Conservation (phyloP, 2,797 vertebrate genomes). For the Chromis chromis region DNA sequence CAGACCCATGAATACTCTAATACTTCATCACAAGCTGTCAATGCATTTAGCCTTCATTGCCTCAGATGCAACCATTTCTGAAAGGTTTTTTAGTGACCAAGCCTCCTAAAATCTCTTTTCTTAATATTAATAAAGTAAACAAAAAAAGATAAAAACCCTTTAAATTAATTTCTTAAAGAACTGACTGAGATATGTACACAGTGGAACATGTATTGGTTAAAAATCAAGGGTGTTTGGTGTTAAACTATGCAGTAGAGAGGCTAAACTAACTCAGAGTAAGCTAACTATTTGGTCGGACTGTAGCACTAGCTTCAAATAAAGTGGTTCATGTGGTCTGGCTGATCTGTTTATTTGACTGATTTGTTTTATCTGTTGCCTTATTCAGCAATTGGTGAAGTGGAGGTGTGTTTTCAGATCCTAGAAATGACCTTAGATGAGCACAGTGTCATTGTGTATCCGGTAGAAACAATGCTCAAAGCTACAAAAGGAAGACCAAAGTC, state of each 20-base stretch:
- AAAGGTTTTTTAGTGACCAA: neutral
- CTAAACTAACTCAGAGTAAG: too few species aligned
- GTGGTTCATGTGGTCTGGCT: neutral
- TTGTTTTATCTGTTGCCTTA: neutral
- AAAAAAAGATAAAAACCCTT: too few species aligned
- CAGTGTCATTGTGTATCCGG: neutral
- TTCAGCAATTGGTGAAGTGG: neutral
- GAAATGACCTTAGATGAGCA: neutral
- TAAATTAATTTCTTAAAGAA: too few species aligned
- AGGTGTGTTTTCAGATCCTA: neutral
- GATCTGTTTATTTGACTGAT: neutral
- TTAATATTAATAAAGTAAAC: neutral
- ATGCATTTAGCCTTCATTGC: slow-evolving; percentile 44
- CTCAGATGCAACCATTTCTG: neutral
- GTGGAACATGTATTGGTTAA: neutral
- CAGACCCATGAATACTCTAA: slow-evolving; percentile 56
- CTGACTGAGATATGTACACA: neutral
- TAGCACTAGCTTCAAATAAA: too few species aligned
- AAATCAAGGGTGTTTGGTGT: too few species aligned
- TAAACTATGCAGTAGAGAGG: too few species aligned
- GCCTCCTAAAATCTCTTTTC: neutral
- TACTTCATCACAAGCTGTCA: slow-evolving; percentile 64
- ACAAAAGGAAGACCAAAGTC: neutral
- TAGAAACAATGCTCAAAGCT: neutral
- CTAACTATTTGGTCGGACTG: too few species aligned